Evolutionary conservation across 2,113 vertebrate species (phyloP), one percentile per base, ranked within the genome.

Genomic region (Salvelinus sp.): DNA sequence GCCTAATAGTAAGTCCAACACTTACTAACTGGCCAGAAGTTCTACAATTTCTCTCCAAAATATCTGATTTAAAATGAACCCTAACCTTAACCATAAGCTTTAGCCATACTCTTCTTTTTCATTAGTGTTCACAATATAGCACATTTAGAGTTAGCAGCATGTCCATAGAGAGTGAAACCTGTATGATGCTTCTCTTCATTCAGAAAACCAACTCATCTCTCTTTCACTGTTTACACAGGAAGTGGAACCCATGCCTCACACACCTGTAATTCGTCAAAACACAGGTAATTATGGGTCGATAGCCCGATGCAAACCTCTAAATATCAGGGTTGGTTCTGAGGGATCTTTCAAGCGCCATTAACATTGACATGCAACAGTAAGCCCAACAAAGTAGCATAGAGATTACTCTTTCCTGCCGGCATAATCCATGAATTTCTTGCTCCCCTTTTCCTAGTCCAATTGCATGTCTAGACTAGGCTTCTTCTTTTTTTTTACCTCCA

Each of bases 371-470:
- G 83, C 71, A 62, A 88, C 80, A 76, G 82, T 93, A 95, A 97
- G 60, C 85, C 88, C 82, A 89, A 86, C 75, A 92, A 94, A 93
- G 87, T 85, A 86, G 88, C 85, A 69, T 54, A 82, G 89, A 92
- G 88, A 92, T 92, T 93, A 91, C 80, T 93, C 88, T 94, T 96
- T 96, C 94, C 93, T 93, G 92, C 88, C 89, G 77, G 87, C 87
- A 85, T 93, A 93, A 95, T 94, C 93, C 83, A 86, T 90, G 94
- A 91, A 89, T 93, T 94, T 94, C 87, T 94, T 90, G 72, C 88
- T 90, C 74, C 87, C 87, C 88, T 83, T 79, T 91, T 93, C 90
- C 85, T 90, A 94, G 93, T 93, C 93, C 91, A 89, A 79, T 93
- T 89, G 94, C 93, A 88, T 95, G 93, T 92, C 93, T 93, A 87